phyloP scores from a whole-genome alignment of 2,888 invertebrate genomes.

The Aplocera efformata region DNA sequence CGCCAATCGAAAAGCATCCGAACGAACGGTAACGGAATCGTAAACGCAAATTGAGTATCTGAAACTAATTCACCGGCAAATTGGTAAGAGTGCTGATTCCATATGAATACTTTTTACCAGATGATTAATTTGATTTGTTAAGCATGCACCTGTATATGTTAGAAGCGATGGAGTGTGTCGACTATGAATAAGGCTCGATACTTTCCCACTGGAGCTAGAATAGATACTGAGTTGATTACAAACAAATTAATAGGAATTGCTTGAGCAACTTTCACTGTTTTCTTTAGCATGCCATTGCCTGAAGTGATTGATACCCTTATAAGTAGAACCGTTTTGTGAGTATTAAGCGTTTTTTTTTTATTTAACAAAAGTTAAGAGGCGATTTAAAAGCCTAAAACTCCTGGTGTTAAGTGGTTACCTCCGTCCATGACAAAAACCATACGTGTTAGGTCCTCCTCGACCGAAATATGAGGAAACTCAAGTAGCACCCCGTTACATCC shows the following conservation, averaged over 20 bases:
- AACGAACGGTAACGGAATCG: slow-evolving; percentile 47
- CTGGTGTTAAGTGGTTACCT: too few relatives aligned
- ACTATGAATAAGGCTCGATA: slow-evolving; percentile 36
- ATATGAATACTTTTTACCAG: slow-evolving; percentile 43
- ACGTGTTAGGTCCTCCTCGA: too few relatives aligned
- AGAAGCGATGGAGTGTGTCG: slow-evolving; percentile 35
- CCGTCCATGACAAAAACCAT: too few relatives aligned
- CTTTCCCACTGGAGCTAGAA: slow-evolving; percentile 34
- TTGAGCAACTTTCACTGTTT: slow-evolving; percentile 20
- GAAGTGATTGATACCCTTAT: not conserved
- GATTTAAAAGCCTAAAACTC: too few relatives aligned
- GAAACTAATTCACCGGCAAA: slow-evolving; percentile 53
- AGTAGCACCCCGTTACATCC: too few relatives aligned
- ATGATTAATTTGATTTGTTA: slow-evolving; percentile 38
- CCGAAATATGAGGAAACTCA: too few relatives aligned
- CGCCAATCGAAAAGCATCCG: slow-evolving; percentile 39
- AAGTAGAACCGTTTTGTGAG: too few relatives aligned
- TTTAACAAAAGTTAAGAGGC: too few relatives aligned
- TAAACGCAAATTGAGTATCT: slow-evolving; percentile 46
- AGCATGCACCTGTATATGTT: slow-evolving; percentile 23
- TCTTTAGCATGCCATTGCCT: slow-evolving; percentile 3
- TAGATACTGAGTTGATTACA: slow-evolving; percentile 16
- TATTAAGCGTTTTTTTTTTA: too few relatives aligned
- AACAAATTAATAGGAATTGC: slow-evolving; percentile 18
- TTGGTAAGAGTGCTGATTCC: slow-evolving; percentile 53